Evolutionary conservation across 1,140 invertebrate species (phyloP).

Genomic region (Eurosta solidaginis): DNA sequence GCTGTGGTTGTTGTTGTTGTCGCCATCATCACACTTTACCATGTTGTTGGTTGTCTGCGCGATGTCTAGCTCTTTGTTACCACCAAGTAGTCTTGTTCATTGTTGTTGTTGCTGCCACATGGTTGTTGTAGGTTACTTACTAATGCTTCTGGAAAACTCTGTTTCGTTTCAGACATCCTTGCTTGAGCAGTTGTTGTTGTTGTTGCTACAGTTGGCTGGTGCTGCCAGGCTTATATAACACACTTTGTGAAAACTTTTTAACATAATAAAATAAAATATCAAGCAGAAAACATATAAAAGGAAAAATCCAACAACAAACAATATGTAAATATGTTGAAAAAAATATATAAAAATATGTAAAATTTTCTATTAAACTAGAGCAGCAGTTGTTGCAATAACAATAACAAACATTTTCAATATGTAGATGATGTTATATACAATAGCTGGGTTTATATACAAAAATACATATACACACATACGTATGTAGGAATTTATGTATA

Average conservation of each 20-base stretch:
- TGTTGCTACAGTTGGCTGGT: neutral
- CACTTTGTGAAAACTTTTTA: slow-evolving; percentile 29
- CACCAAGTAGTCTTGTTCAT: slow-evolving; percentile 28
- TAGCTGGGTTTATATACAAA: too few relatives aligned
- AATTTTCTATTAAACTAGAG: slow-evolving; percentile 23
- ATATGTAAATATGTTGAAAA: neutral
- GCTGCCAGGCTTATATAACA: neutral
- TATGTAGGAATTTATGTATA: neutral
- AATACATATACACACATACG: neutral
- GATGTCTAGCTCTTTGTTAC: neutral
- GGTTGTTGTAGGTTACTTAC: neutral
- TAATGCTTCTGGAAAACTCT: neutral
- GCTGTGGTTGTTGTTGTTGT: neutral
- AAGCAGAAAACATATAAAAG: neutral
- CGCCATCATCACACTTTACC: neutral
- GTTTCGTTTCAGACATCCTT: slow-evolving; percentile 15
- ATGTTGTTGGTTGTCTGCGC: neutral
- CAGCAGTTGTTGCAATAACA: neutral
- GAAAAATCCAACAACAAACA: neutral
- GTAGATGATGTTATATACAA: slow-evolving; percentile 31
- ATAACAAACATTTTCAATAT: neutral
- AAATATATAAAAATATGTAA: slow-evolving; percentile 15
- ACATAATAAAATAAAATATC: slow-evolving; percentile 29
- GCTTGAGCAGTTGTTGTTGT: neutral
- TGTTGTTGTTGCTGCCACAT: slow-evolving; percentile 4